Percentiles rank a stretch among this genome's conserved stretches.
Evolutionary conservation across 2,113 vertebrate species (phyloP).

Genomic region (Oryzias javanicus): DNA sequence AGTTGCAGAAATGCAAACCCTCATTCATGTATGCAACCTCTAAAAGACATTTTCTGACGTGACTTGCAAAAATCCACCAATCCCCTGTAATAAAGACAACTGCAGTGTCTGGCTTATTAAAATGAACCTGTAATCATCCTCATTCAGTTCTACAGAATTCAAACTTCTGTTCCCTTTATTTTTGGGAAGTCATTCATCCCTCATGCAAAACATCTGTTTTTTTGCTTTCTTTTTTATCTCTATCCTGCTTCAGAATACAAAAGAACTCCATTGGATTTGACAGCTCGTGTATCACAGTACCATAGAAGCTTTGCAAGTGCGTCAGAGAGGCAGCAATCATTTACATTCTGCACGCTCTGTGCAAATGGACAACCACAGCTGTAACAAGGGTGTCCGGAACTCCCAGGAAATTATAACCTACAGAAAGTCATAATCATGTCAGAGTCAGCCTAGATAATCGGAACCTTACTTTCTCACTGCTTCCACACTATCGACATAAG

Average conservation of each 20-base stretch:
- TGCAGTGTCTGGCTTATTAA: too few relatives aligned
- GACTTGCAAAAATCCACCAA: too few relatives aligned
- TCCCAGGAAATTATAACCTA: constrained; percentile 1
- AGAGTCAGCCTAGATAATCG: neutral
- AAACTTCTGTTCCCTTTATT: neutral
- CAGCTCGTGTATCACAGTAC: constrained; percentile 1
- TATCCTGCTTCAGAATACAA: constrained; percentile 4
- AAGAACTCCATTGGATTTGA: constrained; percentile 18
- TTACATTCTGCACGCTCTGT: constrained; percentile 43
- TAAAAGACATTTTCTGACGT: too few relatives aligned
- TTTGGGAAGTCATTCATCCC: constrained; percentile 15
- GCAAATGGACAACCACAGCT: constrained; percentile 29
- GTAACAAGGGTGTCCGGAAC: neutral
- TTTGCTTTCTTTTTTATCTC: neutral
- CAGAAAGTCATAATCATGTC: neutral
- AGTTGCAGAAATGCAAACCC: too few relatives aligned
- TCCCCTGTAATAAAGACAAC: too few relatives aligned
- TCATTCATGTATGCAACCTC: too few relatives aligned
- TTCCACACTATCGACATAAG: too few relatives aligned
- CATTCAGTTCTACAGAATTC: constrained; percentile 3
- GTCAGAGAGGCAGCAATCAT: constrained; percentile 54
- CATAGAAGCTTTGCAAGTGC: constrained; percentile 60
- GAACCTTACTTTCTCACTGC: too few relatives aligned
- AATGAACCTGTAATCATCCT: too few relatives aligned
- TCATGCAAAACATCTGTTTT: constrained; percentile 24